Evolutionary conservation across 2,113 vertebrate species (phyloP).

Genomic region (Lampris megalopsis): DNA sequence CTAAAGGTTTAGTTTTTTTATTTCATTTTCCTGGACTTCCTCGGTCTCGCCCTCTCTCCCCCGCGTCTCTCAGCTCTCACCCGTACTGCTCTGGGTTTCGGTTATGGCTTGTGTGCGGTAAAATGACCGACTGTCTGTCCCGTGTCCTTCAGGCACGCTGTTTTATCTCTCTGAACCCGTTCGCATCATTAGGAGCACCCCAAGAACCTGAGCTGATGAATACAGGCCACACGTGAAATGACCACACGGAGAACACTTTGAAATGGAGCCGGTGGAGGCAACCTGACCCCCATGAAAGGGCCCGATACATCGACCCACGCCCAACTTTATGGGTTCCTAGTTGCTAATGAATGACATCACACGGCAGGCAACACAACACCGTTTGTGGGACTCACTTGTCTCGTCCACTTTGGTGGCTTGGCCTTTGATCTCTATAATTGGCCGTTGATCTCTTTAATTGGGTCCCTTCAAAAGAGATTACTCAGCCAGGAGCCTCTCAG

Average conservation of each 20-base stretch:
- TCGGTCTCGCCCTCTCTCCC: conserved; percentile 22
- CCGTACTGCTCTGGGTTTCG: conserved; percentile 54
- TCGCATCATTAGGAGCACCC: conserved; percentile 38
- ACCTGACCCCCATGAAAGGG: not conserved
- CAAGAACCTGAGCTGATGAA: conserved; percentile 60
- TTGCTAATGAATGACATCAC: conserved; percentile 19
- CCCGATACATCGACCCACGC: no score
- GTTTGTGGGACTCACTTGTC: conserved; percentile 17
- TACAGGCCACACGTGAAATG: conserved; percentile 20
- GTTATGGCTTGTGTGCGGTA: conserved; percentile 82
- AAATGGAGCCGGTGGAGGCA: not conserved
- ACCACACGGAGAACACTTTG: conserved; percentile 11
- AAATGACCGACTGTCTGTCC: conserved; percentile 64
- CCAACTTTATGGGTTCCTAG: conserved; percentile 34
- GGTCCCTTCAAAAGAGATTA: conserved; percentile 60
- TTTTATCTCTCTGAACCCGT: conserved; percentile 56
- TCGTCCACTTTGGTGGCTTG: conserved; percentile 6
- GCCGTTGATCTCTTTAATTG: conserved; percentile 33
- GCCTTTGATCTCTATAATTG: conserved; percentile 63
- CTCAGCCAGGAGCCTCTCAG: conserved; percentile 39
- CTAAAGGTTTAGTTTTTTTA: conserved; percentile 69
- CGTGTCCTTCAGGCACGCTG: conserved; percentile 37
- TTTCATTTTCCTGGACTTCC: conserved; percentile 46
- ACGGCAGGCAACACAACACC: conserved; percentile 35
- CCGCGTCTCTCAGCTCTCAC: conserved; percentile 20